These are phyloP conservation scores for Temnothorax nylanderi DNA, from an alignment of 1,140 invertebrate genomes.

Conservation along the genomic window DNA sequence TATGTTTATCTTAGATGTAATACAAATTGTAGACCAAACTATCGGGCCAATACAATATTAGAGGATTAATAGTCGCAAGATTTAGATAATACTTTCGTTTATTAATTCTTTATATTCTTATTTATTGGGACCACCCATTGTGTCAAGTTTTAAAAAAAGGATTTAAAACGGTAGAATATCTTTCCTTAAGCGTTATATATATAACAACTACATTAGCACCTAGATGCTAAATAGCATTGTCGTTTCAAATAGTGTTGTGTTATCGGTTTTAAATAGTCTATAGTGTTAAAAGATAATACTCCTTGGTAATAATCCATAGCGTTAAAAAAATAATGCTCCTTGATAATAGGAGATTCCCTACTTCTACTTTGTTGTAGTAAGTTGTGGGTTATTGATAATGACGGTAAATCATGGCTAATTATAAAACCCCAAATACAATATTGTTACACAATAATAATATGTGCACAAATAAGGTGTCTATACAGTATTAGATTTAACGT, in stretches of 20 bases:
- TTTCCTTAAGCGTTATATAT: not conserved
- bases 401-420: constrained; percentile 61
- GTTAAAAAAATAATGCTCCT: constrained; percentile 5
- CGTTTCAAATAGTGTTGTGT: not conserved
- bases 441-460: constrained; percentile 31
- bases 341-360: constrained; percentile 16
- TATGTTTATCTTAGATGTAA: constrained; percentile 16
- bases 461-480: constrained; percentile 18
- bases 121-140: constrained; percentile 61
- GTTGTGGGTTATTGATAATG: not conserved
- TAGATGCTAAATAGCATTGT: constrained; percentile 15
- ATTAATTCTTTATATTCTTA: constrained; percentile 48
- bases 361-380: not conserved
- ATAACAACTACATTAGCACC: not conserved
- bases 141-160: constrained; percentile 5
- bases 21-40: constrained; percentile 25
- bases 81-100: constrained; percentile 40
- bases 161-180: constrained; percentile 17
- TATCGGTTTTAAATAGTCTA: constrained; percentile 27
- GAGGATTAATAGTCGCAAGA: constrained; percentile 6
- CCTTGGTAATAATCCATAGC: constrained; percentile 14
- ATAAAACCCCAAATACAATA: constrained; percentile 51
- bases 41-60: not conserved
- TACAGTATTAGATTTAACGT: constrained; percentile 9
- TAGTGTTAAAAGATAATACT: constrained; percentile 8